Evolutionary conservation across 2,797 vertebrate genomes (phyloP), one percentile per base, ranked within the genome.

Genomic region (Halcyon badia): DNA sequence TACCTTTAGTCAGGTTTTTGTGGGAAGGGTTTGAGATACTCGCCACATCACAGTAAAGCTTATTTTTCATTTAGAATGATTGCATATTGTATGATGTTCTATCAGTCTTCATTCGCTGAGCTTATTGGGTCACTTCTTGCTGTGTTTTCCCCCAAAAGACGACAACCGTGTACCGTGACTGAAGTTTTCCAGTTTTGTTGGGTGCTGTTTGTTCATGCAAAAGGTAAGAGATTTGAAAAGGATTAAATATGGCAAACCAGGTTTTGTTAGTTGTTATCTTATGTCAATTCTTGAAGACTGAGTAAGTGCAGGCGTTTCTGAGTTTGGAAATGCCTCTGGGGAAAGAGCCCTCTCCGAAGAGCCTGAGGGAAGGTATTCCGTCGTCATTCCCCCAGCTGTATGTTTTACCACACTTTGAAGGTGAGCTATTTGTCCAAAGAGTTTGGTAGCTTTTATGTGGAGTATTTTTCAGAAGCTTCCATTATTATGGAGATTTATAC

Each of bases 161-260:
- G 99, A 14, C 99, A 99, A 20, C 99, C 99, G 0, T 99, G 99
- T 97, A 99, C 99, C 0, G 98, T 99, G 68, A 97, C 98, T 2
- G 99, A 99, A 96, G 98, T 99, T 95, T 99, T 99, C 98, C 99
- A 99, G 95, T 99, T 99, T 96, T 99, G 99, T 97, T 99, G 99
- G 99, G 98, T 99, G 82, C 97, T 99, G 86, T 99, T 99, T 93
- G 98, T 99, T 94, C 99, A 99, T 52, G 99, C 99, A 60, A 99
- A 99, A 99, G 99, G 99, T 99, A 98, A 98, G 98, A 87, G 46
- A 78, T 83, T 25, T 52, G 51, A 68, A 76, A 72, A 11, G 24
- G 16, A 21, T 73, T 60, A 56, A 68, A 20, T 54, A 7, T 5
- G 21, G 20, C 14, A 64, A 62, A 57, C 9, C 5, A 35, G 8